Base-by-base conservation (phyloP, 2,797 vertebrate species). In the Helicolenus hilgendorfi region DNA sequence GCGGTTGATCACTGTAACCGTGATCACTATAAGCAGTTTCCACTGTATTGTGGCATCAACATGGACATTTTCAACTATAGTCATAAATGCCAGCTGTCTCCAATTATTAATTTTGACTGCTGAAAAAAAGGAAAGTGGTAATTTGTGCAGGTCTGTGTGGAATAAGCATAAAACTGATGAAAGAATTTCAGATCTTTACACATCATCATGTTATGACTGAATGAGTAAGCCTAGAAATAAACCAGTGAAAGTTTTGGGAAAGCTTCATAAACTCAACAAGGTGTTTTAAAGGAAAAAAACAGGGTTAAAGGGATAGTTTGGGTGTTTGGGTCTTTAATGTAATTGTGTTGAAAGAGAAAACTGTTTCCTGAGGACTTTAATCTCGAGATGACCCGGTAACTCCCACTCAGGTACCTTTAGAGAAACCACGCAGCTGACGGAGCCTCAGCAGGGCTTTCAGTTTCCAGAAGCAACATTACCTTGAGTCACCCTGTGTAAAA, bases 401-500 rank as follows among this genome's bases (percentile, higher is more conserved):
- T 82, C 88, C 82, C 75, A 86, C 88, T 87, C 78, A 84, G 59
- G 62, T 84, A 53, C 70, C 72, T 76, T 83, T 62, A 83, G 56
- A 65, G 55, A 81, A 79, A 53, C 49, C 8, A 6, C 13, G 45
- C 56, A 22, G 67, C 74, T 83, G 73, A 75, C 77, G 78, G 20
- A 11, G 69, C 55, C 68, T 86, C 70, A 35, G 65, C 62, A 27
- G 10, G 22, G 62, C 79, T 74, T 64, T 86, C 68, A 74, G 75
- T 82, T 79, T 84, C 79, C 86, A 87, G 58, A 67, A 68, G 90
- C 80, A 94, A 86, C 85, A 85, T 89, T 77, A 78, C 72, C 76
- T 85, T 56, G 49, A 88, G 71, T 86, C 31, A 77, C 59, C 73
- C 58, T 2, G 14, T 18, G 68, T 33, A 74, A 89, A 88, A 88